Evolutionary conservation across 2,888 invertebrate genomes (phyloP), one percentile per base, ranked within the genome.

Genomic region (Oscheius onirici): DNA sequence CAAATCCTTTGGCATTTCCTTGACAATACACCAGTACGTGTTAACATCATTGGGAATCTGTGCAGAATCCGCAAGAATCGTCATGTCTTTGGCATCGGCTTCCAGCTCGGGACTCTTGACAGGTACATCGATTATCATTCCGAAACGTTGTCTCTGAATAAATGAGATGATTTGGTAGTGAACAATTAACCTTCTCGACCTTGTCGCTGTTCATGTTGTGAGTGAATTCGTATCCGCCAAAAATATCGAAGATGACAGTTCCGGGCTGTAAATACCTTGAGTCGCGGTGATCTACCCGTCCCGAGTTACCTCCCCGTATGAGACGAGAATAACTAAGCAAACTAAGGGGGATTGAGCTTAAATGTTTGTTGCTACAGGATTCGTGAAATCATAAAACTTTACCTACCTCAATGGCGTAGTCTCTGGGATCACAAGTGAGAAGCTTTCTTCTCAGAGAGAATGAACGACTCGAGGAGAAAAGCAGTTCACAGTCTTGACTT

Each of bases 11-110:
- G 95, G 94, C 15, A 99, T 88, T 85, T 92, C 92, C 63, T 93
- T 91, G 5, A 95, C 91, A 73, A 92, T 92, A 88, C 97, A 99
- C 97, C 97, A 99, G 87, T 99, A 99, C 0, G 96, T 97, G 0
- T 99, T 99, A 83, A 97, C 96, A 13, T 89, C 69, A 24, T 17
- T 34, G 28, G 72, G 67, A 24, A 71, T 46, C 13, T 41, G 34
- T 5, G 63, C 63, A 11, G 46, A 28, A 41, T 63, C 70, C 5
- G 70, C 70, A 3, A 70, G 44, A 41, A 70, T 46, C 0, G 43
- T 52, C 49, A 70, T 49, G 8, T 63, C 61, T 13, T 17, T 43
- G 41, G 43, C 24, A 17, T 61, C 70, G 6, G 13, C 11, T 24
- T 70, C 70, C 13, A 61, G 40, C 1, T 34, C n/a, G 8, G 61